A percentile compares a stretch with the other conserved stretches of the same genome.
Evolutionary conservation across 2,888 invertebrate species (phyloP).

Genomic region (Apantesis nais): DNA sequence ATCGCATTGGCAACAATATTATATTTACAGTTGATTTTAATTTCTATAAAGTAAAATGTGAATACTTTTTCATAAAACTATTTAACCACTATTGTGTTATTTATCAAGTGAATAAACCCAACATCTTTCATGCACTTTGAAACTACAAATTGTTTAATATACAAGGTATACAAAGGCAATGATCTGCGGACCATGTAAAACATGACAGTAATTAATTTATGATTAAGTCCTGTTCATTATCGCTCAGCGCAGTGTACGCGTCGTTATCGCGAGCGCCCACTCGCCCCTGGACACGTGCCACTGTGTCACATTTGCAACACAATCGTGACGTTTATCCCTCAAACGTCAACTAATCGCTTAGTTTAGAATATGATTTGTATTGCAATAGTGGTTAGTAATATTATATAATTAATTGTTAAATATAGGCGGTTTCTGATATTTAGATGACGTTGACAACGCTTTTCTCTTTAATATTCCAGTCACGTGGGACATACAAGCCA

Average conservation of each 20-base stretch:
- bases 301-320: constrained; percentile 1
- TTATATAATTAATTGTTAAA: not conserved
- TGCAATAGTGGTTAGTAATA: not conserved
- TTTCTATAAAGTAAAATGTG: too few species aligned
- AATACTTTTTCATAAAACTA: too few species aligned
- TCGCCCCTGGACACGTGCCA: not conserved
- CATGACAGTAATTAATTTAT: not conserved
- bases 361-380: not conserved
- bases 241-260: not conserved
- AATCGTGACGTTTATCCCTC: not conserved
- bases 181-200: not conserved
- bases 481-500: not conserved
- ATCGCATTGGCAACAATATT: too few species aligned
- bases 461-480: not conserved
- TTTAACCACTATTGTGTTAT: too few species aligned
- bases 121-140: not conserved
- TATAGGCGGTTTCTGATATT: not conserved
- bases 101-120: not conserved
- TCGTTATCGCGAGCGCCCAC: not conserved
- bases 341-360: not conserved
- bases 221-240: not conserved
- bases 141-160: not conserved
- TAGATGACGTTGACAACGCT: too few species aligned
- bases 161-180: not conserved
- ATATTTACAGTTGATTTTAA: too few species aligned